Evolutionary conservation across 2,888 invertebrate species (phyloP).

Genomic region (Aelia acuminata): DNA sequence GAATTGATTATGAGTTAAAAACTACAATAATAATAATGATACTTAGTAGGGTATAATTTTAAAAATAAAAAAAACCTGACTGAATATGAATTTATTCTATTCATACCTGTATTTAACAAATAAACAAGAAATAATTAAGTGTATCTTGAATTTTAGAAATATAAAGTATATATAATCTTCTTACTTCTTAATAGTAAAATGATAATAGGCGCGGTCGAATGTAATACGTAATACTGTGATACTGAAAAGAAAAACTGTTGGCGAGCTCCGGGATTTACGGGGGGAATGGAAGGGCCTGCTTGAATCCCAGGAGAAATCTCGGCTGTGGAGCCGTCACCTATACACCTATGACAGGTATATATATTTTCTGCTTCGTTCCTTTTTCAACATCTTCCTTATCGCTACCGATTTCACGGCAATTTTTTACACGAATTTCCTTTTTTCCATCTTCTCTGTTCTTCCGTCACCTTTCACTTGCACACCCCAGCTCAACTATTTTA

Average conservation of each 20-base stretch:
- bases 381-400: conserved; percentile 55
- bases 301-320: conserved; percentile 52
- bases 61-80: too few species aligned
- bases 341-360: conserved; percentile 54
- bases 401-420: conserved; percentile 51
- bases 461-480: background rate
- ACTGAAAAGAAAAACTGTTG: background rate
- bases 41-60: too few species aligned
- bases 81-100: background rate
- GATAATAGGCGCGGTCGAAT: background rate
- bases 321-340: conserved; percentile 18
- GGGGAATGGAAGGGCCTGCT: background rate
- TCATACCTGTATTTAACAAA: background rate
- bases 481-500: background rate
- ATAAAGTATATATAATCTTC: background rate
- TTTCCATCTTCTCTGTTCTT: background rate
- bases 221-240: conserved; percentile 9
- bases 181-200: background rate
- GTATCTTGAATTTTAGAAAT: background rate
- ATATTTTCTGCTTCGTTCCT: conserved; percentile 54
- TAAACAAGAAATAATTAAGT: too few species aligned
- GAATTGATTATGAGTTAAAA: too few species aligned
- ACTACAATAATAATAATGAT: too few species aligned
- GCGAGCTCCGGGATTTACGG: background rate
- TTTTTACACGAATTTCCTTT: conserved; percentile 50